phyloP scores from a whole-genome alignment of 2,888 invertebrate genomes.

The Macroteleia sp. region DNA sequence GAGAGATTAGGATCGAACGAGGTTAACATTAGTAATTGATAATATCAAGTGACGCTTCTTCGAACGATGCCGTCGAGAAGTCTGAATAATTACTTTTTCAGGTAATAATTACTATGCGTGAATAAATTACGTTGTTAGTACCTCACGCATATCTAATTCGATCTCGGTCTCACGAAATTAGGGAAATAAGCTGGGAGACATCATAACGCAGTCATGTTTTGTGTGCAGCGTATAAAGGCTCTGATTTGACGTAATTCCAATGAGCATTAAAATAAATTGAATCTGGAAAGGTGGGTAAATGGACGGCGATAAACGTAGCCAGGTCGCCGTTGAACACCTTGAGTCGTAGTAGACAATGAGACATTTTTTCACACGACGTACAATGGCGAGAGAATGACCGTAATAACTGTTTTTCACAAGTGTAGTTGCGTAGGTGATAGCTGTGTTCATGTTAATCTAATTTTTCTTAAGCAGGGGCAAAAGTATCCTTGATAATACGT shows the following conservation, averaged over 20 bases:
- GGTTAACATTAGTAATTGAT: slow-evolving; percentile 54
- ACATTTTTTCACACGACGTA: slow-evolving; percentile 43
- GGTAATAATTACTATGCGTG: slow-evolving; percentile 36
- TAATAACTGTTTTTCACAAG: slow-evolving; percentile 51
- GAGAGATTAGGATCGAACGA: slow-evolving; percentile 42
- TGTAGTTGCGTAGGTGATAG: slow-evolving; percentile 44
- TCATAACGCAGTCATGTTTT: slow-evolving; percentile 7
- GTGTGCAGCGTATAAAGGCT: neutral
- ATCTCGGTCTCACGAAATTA: slow-evolving; percentile 29
- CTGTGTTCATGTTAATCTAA: slow-evolving; percentile 24
- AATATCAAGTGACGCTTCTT: slow-evolving; percentile 40
- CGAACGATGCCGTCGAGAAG: slow-evolving; percentile 34
- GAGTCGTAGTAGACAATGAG: slow-evolving; percentile 32
- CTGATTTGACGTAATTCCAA: slow-evolving; percentile 20
- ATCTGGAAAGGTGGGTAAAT: slow-evolving; percentile 26
- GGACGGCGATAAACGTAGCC: slow-evolving; percentile 10
- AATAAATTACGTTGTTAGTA: slow-evolving; percentile 26
- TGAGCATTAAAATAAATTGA: slow-evolving; percentile 39
- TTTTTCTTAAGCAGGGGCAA: slow-evolving; percentile 35
- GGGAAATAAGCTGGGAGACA: slow-evolving; percentile 28
- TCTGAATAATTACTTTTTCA: slow-evolving; percentile 31
- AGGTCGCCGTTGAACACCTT: neutral
- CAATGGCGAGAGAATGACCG: slow-evolving; percentile 33
- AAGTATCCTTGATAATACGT: slow-evolving; percentile 37
- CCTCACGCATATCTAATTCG: slow-evolving; percentile 9